Base-by-base conservation (phyloP, 2,888 invertebrate genomes). In the Chalcis sispes region DNA sequence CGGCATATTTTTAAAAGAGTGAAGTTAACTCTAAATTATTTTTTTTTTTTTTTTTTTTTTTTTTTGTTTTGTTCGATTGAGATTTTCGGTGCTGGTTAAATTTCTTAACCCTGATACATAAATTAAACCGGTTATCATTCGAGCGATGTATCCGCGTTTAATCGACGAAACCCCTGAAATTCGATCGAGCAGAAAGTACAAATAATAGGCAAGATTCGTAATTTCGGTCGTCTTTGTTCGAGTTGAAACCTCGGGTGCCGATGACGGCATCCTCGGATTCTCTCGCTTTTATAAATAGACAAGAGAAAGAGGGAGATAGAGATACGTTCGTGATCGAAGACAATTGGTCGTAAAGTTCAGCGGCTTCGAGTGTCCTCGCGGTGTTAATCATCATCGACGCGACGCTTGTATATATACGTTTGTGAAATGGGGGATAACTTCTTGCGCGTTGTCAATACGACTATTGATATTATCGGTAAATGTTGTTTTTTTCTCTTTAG, bases 321-420 rank as follows among this genome's bases (percentile, higher is more conserved):
- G n/a, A n/a, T 32, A 32, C 8, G 8, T 32, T 5, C 8, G 52
- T 1, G 23, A n/a, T 27, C n/a, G 13, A 27, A 46, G 61, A 32
- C 61, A 62, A 64, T 64, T 64, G 48, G 42, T 48, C 48, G 64
- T 40, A 40, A 59, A 40, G 40, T 59, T 36, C 64, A 36, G 25
- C 59, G 25, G 13, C 61, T 13, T n/a, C 23, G 32, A 29, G 29
- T 56, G 27, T 56, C 29, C n/a, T 36, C 32, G 3, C 8, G 32
- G 32, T 42, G 42, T 42, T 42, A 42, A 42, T 42, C 42, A 42
- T 36, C 48, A n/a, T n/a, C n/a, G n/a, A n/a, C n/a, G n/a, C n/a
- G n/a, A n/a, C n/a, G n/a, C n/a, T n/a, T n/a, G n/a, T n/a, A n/a
- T n/a, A n/a, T n/a, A n/a, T n/a, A n/a, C n/a, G n/a, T n/a, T n/a